These are phyloP conservation scores for Cuculus canorus DNA, from an alignment of 2,797 vertebrate genomes.

Conservation along the genomic window DNA sequence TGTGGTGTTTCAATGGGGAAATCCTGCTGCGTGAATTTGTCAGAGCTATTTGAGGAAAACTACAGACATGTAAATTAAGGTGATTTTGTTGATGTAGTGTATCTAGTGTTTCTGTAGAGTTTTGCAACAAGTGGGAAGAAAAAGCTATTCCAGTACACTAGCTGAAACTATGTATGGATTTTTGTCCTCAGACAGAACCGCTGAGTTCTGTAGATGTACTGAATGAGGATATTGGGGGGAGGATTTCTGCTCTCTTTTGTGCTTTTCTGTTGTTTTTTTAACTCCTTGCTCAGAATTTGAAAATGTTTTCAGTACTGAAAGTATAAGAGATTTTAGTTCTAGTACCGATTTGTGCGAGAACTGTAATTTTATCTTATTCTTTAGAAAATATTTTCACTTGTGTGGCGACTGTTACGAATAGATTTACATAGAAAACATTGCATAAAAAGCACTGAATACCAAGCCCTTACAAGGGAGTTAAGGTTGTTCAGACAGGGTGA, in stretches of 20 bases:
- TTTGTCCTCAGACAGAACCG: neutral
- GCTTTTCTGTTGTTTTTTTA: neutral
- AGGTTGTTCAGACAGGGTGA: neutral
- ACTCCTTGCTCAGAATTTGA: neutral
- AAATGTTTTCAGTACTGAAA: neutral
- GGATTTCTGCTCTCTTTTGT: neutral
- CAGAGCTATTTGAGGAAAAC: neutral
- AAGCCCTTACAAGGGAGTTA: neutral
- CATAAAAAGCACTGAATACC: neutral
- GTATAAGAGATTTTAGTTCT: neutral
- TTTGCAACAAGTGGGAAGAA: neutral
- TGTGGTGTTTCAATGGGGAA: accelerated
- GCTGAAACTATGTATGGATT: neutral
- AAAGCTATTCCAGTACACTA: neutral
- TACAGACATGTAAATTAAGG: accelerated
- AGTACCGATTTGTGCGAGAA: neutral
- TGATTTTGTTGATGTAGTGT: accelerated
- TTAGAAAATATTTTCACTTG: neutral
- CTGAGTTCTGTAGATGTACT: neutral
- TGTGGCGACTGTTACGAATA: neutral
- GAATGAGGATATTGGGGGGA: neutral
- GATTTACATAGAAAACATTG: neutral
- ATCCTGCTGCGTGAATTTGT: accelerated
- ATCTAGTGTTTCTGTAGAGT: neutral
- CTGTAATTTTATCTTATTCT: neutral